Conservation (phyloP, 1,140 invertebrate species). For the Aphelenchoides fujianensis region DNA sequence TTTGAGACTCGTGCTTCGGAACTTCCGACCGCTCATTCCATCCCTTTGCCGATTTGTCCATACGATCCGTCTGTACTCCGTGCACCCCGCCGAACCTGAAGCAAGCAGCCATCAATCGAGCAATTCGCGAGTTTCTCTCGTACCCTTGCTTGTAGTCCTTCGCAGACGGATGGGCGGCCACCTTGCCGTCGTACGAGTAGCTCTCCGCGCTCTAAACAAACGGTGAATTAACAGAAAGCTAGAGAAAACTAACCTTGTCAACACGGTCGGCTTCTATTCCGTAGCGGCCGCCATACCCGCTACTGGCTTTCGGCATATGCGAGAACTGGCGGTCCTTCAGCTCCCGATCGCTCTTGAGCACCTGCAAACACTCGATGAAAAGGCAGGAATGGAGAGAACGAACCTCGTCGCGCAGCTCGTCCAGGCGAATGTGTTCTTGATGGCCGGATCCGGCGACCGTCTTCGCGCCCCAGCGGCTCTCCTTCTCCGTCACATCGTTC, state of each 20-base stretch:
- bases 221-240: no score
- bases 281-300: conserved; percentile 84
- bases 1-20: conserved; percentile 64
- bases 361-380: neutral
- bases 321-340: conserved; percentile 76
- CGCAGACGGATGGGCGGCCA: conserved; percentile 53
- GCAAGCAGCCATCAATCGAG: no score
- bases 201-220: conserved; percentile 62
- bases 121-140: no score
- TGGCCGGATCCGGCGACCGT: conserved; percentile 66
- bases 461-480: conserved; percentile 67
- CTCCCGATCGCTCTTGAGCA: conserved; percentile 66
- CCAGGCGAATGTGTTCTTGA: conserved; percentile 56
- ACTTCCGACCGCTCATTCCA: conserved; percentile 66
- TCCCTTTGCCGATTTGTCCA: conserved; percentile 73
- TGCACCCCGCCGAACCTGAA: conserved; percentile 58
- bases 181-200: conserved; percentile 55
- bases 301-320: conserved; percentile 72
- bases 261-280: conserved; percentile 80
- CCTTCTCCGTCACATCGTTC: conserved; percentile 66
- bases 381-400: neutral
- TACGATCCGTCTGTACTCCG: conserved; percentile 60
- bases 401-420: conserved; percentile 48
- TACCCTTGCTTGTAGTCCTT: conserved; percentile 54
- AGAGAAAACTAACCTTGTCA: conserved; percentile 68